Percentiles rank a stretch among this genome's conserved stretches.
Evolutionary conservation across 2,797 vertebrate species (phyloP).

Genomic region (Emydoidea blandingii): DNA sequence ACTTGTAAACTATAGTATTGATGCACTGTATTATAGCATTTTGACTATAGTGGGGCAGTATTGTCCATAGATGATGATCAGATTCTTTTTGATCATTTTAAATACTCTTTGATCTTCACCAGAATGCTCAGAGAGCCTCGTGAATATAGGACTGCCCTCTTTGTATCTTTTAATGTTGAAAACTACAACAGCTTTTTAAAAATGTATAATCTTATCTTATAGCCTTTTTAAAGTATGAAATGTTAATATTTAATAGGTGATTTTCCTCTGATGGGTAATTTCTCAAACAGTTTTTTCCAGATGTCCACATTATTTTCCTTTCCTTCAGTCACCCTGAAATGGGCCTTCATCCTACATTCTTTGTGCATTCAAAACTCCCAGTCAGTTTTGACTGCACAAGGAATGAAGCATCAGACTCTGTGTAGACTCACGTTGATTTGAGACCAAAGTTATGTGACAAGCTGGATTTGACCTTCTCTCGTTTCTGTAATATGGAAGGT

Average conservation of each 20-base stretch:
- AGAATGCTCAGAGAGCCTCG: background rate
- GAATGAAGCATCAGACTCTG: background rate
- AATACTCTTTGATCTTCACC: background rate
- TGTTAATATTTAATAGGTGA: background rate
- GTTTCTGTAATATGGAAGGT: background rate
- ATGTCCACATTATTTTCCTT: background rate
- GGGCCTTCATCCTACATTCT: rapidly evolving
- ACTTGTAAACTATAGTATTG: background rate
- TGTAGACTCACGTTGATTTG: background rate
- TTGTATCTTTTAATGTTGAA: background rate
- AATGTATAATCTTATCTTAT: background rate
- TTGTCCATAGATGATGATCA: background rate
- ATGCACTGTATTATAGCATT: background rate
- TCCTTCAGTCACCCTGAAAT: rapidly evolving
- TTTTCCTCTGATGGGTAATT: background rate
- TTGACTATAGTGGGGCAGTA: background rate
- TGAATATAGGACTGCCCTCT: background rate
- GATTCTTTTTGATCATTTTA: background rate
- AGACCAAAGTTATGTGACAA: background rate
- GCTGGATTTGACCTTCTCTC: background rate
- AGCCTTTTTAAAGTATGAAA: background rate
- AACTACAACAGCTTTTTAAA: background rate
- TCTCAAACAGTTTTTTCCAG: background rate
- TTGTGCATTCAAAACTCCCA: background rate
- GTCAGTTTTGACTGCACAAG: rapidly evolving